Conservation (phyloP, 2,888 invertebrate genomes). For the Rhagonycha lutea region DNA sequence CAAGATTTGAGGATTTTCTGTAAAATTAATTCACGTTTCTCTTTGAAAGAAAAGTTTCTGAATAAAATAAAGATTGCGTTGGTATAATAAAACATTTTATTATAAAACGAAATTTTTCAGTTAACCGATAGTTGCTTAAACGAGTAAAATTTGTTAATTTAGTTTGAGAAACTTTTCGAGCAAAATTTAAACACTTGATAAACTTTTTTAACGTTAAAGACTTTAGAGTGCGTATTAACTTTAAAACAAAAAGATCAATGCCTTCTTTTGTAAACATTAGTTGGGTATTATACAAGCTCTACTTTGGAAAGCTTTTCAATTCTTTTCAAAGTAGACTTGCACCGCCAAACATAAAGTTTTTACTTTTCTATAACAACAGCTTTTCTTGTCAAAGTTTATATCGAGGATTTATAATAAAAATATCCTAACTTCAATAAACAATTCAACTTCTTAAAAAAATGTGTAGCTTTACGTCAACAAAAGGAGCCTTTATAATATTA, state of each 20-base stretch:
- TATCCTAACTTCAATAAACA: slow-evolving; percentile 1
- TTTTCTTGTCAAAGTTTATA: slow-evolving; percentile 17
- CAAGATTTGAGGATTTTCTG: too few species aligned
- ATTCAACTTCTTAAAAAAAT: background rate
- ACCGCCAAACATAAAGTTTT: slow-evolving; percentile 13
- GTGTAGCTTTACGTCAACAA: background rate
- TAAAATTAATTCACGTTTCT: too few species aligned
- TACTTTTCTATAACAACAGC: slow-evolving; percentile 19
- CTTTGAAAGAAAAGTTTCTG: too few species aligned
- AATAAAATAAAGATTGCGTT: background rate
- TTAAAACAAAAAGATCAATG: slow-evolving; percentile 20
- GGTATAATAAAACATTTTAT: background rate
- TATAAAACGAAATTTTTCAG: background rate
- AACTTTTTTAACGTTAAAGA: background rate
- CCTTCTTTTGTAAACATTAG: slow-evolving; percentile 19
- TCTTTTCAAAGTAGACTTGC: slow-evolving; percentile 15
- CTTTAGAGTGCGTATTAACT: slow-evolving; percentile 3
- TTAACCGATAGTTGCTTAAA: background rate
- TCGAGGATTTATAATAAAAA: slow-evolving; percentile 11
- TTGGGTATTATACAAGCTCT: slow-evolving; percentile 17
- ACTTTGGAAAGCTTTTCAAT: slow-evolving; percentile 15
- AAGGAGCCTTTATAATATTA: background rate
- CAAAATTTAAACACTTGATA: background rate
- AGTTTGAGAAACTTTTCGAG: background rate
- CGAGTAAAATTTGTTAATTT: background rate